A percentile compares a stretch with the other conserved stretches of the same genome.
Conservation (phyloP, 2,888 invertebrate species). For the Augochlorella aurata region DNA sequence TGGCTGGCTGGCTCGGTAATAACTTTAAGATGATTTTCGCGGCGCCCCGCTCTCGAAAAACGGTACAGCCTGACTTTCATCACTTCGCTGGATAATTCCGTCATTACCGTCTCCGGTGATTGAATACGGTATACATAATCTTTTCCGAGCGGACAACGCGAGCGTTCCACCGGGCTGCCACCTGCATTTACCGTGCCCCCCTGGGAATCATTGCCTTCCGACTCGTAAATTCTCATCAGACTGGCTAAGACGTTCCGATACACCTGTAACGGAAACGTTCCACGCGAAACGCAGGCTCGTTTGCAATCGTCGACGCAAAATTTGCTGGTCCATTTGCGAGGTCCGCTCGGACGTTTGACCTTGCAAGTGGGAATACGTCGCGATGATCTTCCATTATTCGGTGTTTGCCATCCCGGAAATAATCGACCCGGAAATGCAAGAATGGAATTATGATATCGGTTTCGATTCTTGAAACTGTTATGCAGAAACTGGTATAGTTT, state of each 20-base stretch:
- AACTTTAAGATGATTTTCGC: conserved; percentile 35
- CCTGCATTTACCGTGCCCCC: conserved; percentile 47
- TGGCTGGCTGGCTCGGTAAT: conserved; percentile 33
- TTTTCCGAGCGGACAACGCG: conserved; percentile 37
- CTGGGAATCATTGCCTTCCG: conserved; percentile 35
- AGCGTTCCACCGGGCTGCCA: conserved; percentile 29
- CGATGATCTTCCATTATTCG: too few relatives aligned
- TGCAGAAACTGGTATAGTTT: too few relatives aligned
- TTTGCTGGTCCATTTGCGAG: neutral
- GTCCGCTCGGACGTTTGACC: neutral
- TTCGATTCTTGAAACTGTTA: too few relatives aligned
- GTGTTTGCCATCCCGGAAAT: too few relatives aligned
- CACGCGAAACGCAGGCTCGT: neutral
- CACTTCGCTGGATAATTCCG: conserved; percentile 60
- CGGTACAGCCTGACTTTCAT: conserved; percentile 65
- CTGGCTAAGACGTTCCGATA: neutral
- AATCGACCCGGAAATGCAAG: too few relatives aligned
- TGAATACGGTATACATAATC: conserved; percentile 65
- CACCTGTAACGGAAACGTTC: conserved; percentile 13
- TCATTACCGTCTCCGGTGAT: conserved; percentile 65
- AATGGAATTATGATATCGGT: too few relatives aligned
- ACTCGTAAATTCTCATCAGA: conserved; percentile 33
- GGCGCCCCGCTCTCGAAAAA: conserved; percentile 46
- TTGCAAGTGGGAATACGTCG: neutral
- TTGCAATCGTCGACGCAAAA: neutral